Evolutionary conservation across 1,140 invertebrate genomes (phyloP).

Genomic region (Trichonephila clavipes): DNA sequence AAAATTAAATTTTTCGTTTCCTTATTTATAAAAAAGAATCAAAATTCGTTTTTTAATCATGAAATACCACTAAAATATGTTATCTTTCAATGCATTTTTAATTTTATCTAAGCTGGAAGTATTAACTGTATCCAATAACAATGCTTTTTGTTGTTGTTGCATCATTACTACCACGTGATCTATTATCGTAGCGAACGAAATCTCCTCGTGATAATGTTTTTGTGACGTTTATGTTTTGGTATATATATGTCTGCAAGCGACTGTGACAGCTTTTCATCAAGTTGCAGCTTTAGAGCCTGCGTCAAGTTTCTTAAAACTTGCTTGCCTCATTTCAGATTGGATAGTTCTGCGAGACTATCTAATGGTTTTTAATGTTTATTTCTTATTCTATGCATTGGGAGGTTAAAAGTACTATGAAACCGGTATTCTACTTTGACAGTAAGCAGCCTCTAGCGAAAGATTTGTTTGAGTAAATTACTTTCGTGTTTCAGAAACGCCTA

Average conservation of each 20-base stretch:
- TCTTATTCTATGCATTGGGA: background rate
- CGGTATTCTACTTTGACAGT: constrained; percentile 10
- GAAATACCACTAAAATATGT: too few relatives aligned
- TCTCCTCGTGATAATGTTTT: constrained; percentile 5
- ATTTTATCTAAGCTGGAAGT: too few relatives aligned
- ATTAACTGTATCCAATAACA: background rate
- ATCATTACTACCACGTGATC: constrained; percentile 15
- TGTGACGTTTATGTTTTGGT: background rate
- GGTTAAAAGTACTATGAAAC: background rate
- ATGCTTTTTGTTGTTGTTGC: background rate
- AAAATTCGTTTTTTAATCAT: too few relatives aligned
- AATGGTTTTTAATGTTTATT: background rate
- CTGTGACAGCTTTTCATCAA: background rate
- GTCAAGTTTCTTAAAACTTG: background rate
- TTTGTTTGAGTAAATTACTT: background rate
- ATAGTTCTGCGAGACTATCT: background rate
- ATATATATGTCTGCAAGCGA: background rate
- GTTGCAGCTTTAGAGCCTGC: background rate
- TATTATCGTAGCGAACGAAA: background rate
- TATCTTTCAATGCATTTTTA: too few relatives aligned
- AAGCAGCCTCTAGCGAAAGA: background rate
- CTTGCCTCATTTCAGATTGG: background rate
- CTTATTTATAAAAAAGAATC: too few relatives aligned
- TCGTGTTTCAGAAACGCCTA: background rate
- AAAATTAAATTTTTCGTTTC: too few relatives aligned